Percentiles rank a stretch among this genome's conserved stretches.
These are phyloP conservation scores for Ephestia elutella DNA, from an alignment of 1,140 invertebrate species.

Conservation along the genomic window DNA sequence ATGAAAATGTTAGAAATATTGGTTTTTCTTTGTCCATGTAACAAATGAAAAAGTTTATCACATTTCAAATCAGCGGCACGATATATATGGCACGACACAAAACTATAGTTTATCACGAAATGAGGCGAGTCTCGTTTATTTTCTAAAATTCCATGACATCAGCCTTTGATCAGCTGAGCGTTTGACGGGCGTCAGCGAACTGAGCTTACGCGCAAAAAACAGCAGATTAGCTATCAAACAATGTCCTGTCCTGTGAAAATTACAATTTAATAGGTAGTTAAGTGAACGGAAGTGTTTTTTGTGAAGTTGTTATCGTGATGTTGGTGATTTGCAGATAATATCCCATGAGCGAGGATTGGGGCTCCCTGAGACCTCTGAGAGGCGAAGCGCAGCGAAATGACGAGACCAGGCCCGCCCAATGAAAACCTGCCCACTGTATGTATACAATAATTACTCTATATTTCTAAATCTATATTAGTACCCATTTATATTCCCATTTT, in stretches of 20 bases:
- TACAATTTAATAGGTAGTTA: too few species aligned
- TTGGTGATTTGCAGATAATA: constrained; percentile 23
- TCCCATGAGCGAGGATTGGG: constrained; percentile 17
- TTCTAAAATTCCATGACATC: not conserved
- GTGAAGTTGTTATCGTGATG: constrained; percentile 11
- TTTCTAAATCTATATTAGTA: not conserved
- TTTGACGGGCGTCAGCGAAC: constrained; percentile 11
- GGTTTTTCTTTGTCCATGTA: too few species aligned
- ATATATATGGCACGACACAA: not conserved
- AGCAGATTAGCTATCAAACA: not conserved
- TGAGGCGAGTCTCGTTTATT: constrained; percentile 13
- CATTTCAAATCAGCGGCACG: not conserved
- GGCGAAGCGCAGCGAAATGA: constrained; percentile 63
- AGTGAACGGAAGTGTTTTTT: not conserved
- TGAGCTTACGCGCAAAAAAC: constrained; percentile 14
- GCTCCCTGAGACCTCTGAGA: constrained; percentile 13
- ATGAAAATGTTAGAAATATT: too few species aligned
- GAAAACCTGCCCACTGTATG: constrained; percentile 82
- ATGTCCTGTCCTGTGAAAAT: too few species aligned
- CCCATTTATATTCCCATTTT: too few species aligned
- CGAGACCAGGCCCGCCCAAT: constrained; percentile 82
- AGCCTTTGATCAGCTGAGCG: constrained; percentile 11
- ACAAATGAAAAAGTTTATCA: not conserved
- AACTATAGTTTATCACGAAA: constrained; percentile 1
- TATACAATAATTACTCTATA: constrained; percentile 3